Percentiles rank a stretch among this genome's conserved stretches.
Evolutionary conservation across 2,797 vertebrate genomes (phyloP).

Genomic region (Lepilemur septentrionalis): DNA sequence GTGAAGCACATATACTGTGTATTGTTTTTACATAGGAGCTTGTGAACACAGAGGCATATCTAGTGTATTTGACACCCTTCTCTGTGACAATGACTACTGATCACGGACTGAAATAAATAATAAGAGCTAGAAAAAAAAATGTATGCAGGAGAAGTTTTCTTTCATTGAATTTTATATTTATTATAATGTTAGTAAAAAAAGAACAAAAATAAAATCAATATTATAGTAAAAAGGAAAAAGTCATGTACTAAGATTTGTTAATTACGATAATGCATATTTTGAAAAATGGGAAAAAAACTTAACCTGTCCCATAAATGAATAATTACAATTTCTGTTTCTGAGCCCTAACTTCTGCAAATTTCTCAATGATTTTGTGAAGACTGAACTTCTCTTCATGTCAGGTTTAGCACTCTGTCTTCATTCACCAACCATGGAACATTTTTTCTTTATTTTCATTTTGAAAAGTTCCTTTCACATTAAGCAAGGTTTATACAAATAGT

Average conservation of each 20-base stretch:
- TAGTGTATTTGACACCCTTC: not conserved
- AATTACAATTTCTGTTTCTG: not conserved
- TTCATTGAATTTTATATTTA: not conserved
- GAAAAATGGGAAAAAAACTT: not conserved
- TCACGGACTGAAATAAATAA: not conserved
- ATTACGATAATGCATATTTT: not conserved
- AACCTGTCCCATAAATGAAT: not conserved
- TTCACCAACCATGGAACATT: not conserved
- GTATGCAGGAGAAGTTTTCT: not conserved
- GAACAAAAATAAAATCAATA: not conserved
- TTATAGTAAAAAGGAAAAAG: not conserved
- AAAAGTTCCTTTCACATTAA: slow-evolving; percentile 4
- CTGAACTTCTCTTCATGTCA: not conserved
- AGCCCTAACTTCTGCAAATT: not conserved
- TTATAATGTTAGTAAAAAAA: not conserved
- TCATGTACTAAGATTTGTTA: not conserved
- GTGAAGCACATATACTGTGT: not conserved
- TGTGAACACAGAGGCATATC: not conserved
- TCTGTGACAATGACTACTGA: not conserved
- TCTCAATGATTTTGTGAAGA: not conserved
- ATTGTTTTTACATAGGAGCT: not conserved
- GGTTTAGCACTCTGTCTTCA: not conserved
- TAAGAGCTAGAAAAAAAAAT: not conserved
- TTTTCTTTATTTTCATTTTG: slow-evolving; percentile 10
- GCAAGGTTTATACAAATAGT: not conserved